These are phyloP conservation scores for Melanargia galathea DNA, from an alignment of 2,888 invertebrate genomes.

Conservation along the genomic window DNA sequence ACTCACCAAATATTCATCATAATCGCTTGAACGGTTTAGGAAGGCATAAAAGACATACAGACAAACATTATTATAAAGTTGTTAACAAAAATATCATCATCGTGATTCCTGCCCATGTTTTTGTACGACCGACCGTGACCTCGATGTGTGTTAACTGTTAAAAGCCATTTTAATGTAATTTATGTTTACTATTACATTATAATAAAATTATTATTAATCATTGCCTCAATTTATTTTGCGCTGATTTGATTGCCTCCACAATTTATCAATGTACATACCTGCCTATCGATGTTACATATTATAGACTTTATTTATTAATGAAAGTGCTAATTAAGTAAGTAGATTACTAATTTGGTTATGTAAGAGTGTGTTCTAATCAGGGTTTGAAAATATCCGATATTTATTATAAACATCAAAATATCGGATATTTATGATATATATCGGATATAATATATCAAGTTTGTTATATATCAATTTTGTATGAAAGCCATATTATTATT, in stretches of 20 bases:
- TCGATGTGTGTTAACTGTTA: neutral
- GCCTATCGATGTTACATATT: neutral
- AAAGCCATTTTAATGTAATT: neutral
- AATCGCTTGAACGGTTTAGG: too few species aligned
- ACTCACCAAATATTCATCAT: too few species aligned
- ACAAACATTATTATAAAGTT: too few species aligned
- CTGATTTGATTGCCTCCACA: constrained; percentile 11
- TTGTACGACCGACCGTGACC: constrained; percentile 6
- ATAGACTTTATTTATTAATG: neutral
- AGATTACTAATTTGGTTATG: neutral
- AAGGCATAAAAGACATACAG: too few species aligned
- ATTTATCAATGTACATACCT: neutral
- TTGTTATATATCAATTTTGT: too few species aligned
- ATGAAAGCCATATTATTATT: too few species aligned
- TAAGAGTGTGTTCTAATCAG: too few species aligned
- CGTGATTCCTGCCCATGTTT: neutral
- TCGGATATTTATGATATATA: too few species aligned
- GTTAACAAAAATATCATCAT: too few species aligned
- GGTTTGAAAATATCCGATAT: too few species aligned
- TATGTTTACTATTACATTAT: neutral
- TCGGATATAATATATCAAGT: too few species aligned
- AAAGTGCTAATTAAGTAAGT: neutral
- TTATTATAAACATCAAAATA: neutral
- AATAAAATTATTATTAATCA: neutral
- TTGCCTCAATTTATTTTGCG: neutral